phyloP scores from a whole-genome alignment of 2,888 invertebrate genomes.

The Baccha elongata region DNA sequence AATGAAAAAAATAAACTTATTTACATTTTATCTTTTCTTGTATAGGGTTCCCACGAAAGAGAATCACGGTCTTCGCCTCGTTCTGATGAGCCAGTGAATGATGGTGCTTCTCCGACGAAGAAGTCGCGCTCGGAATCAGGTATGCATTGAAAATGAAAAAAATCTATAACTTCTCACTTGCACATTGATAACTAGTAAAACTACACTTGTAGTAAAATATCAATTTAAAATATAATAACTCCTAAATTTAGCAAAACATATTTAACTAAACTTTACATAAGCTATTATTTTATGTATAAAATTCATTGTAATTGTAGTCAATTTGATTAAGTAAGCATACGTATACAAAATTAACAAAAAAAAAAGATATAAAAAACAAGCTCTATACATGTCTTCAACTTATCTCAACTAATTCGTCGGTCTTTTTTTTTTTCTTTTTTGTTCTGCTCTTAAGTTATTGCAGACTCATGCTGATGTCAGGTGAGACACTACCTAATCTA shows the following conservation, averaged over 20 bases:
- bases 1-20: neutral
- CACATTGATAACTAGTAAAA: conserved; percentile 67
- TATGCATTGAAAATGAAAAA: conserved; percentile 59
- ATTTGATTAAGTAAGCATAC: conserved; percentile 69
- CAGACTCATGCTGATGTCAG: conserved; percentile 82
- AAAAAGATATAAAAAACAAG: conserved; percentile 57
- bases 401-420: conserved; percentile 81
- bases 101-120: conserved; percentile 78
- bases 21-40: conserved; percentile 40
- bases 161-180: conserved; percentile 39
- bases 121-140: conserved; percentile 79
- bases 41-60: conserved; percentile 80
- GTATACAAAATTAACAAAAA: conserved; percentile 67
- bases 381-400: conserved; percentile 66
- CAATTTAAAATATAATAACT: conserved; percentile 42
- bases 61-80: conserved; percentile 79
- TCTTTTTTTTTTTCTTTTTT: conserved; percentile 81
- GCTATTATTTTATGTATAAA: conserved; percentile 60
- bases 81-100: conserved; percentile 78
- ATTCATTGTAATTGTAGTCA: conserved; percentile 61
- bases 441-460: conserved; percentile 82
- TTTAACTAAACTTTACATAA: conserved; percentile 57
- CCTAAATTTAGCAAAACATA: conserved; percentile 66
- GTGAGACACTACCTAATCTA: conserved; percentile 78
- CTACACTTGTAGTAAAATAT: conserved; percentile 63